Base-by-base conservation (phyloP, 2,113 vertebrate genomes). In the Psilopsiagon aymara region DNA sequence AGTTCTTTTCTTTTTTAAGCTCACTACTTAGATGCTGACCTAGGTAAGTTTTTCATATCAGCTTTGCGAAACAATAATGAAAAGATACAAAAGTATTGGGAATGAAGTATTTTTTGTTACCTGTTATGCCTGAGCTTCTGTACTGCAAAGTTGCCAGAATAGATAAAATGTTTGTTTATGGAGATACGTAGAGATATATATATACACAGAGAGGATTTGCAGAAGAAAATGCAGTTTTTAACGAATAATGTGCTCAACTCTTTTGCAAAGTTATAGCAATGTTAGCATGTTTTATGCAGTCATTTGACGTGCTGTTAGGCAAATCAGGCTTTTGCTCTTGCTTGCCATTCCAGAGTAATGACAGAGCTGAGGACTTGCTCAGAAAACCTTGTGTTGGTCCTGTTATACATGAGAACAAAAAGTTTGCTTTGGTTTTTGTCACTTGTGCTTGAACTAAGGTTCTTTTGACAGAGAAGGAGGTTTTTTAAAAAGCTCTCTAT, bases 1-100 rank as follows among this genome's bases (percentile, higher is more conserved):
- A 94, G 88, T 97, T 82, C 46, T 96, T 95, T 96, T 94, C 82
- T 91, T 82, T 95, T 98, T 95, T 96, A 96, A 98, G 98, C 98
- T 97, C 98, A 98, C 98, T 97, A 98, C 95, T 97, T 98, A 98
- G 98, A 98, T 97, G 98, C 98, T 86, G 98, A 98, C 88, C 94
- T 96, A 98, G 98, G 98, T 98, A 98, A 98, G 97, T 87, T 91
- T 86, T 97, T 94, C 66, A 10, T 89, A 87, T 86, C 74, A 82
- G 57, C 86, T 73, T 93, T 96, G 67, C 43, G 24, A 82, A 75
- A 86, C 47, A 82, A 46, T 83, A 83, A 71, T 70, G 43, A 88
- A 95, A 96, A 85, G 62, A 62, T 31, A 15, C 29, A 57, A 8
- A 87, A 92, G 15, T 76, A 35, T 67, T 76, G 68, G 37, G 59